Conservation (phyloP, 2,888 invertebrate species). For the Tolmerus cingulatus region DNA sequence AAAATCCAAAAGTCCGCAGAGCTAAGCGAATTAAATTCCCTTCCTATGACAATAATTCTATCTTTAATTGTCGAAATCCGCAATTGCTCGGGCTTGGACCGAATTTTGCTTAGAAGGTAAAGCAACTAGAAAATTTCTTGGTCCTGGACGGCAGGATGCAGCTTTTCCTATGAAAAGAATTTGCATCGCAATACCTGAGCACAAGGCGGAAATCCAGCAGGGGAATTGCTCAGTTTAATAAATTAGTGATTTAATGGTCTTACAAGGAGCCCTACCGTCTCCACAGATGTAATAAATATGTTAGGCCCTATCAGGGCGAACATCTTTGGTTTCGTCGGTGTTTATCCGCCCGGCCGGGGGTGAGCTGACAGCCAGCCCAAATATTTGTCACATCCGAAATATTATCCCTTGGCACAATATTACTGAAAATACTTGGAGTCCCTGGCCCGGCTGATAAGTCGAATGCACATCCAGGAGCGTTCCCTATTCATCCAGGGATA, state of each 20-base stretch:
- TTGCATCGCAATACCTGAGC: not conserved
- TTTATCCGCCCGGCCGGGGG: constrained; percentile 8
- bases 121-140: not conserved
- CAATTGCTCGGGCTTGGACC: not conserved
- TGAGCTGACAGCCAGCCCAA: constrained; percentile 28
- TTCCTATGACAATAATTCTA: not conserved
- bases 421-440: constrained; percentile 29
- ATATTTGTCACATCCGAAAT: constrained; percentile 39
- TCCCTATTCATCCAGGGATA: constrained; percentile 31
- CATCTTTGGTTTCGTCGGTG: constrained; percentile 38
- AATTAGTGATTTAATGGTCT: constrained; percentile 34
- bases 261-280: constrained; percentile 14
- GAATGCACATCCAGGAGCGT: constrained; percentile 17
- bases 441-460: constrained; percentile 11
- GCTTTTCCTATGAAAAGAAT: not conserved
- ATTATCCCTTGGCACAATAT: constrained; percentile 26
- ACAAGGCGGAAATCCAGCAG: not conserved
- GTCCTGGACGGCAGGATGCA: not conserved
- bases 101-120: not conserved
- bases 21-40: not conserved
- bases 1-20: not conserved
- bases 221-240: constrained; percentile 26
- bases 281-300: constrained; percentile 32
- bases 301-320: not conserved
- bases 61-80: not conserved